Base-by-base conservation (phyloP, 1,140 invertebrate species). In the Hirudo medicinalis region DNA sequence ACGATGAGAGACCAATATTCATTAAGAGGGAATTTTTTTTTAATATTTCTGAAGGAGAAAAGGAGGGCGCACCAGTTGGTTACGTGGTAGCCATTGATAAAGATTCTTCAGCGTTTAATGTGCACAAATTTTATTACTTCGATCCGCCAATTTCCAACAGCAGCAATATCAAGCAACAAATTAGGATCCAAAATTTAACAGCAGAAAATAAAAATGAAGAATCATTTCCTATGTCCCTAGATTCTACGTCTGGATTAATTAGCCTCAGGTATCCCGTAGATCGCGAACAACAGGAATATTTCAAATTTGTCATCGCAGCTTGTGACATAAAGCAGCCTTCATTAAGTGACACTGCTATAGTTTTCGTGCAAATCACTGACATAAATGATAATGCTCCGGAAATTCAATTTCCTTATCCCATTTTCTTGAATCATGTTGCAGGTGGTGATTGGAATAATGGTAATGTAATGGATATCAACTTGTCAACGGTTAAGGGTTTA, bases 1-100 rank as follows among this genome's bases (percentile, higher is more conserved):
- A 71, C 22, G 70, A 71, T 22, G 70, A 71, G 27, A 40, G 32
- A 32, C 70, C 70, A 22, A 29, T 27, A 19, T 71, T 71, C 40
- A 36, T 32, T 69, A 49, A 69, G 8, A 9, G 29, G 22, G 43
- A 69, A 15, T 69, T 27, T 49, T 40, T 22, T 27, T 69, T 69
- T 19, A 22, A 27, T 15, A 36, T 69, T 17, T 69, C 43, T 40
- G 67, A 69, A 40, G 32, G 43, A 22, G 67, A 40, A 22, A 32
- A 9, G 22, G 67, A 40, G 19, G 67, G 36, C 5, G 6, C 25
- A 6, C 22, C 22, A 6, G 20, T 69, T 15, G 67, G 67, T 22
- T 69, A 69, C 32, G 25, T 69, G 22, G 11, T 25, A 25, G 67
- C 67, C 67, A 69, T 32, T 13, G 67, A 69, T 36, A 69, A 69